phyloP scores from a whole-genome alignment of 2,888 invertebrate genomes.

The Plagodis pulveraria region DNA sequence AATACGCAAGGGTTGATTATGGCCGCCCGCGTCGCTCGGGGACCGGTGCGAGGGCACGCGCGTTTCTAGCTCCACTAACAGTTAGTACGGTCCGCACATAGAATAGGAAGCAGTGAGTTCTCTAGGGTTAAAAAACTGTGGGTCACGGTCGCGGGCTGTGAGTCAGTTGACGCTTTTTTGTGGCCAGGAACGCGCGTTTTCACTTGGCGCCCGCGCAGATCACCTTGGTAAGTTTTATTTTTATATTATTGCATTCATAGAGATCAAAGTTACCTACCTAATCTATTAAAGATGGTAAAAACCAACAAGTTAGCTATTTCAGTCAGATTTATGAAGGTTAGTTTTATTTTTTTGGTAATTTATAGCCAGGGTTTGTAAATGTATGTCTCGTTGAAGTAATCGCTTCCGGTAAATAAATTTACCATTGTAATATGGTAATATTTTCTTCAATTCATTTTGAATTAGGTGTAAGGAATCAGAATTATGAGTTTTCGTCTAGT shows the following conservation, averaged over 20 bases:
- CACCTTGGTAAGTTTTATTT: constrained; percentile 46
- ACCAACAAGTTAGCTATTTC: background rate
- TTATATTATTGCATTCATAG: constrained; percentile 20
- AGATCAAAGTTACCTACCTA: background rate
- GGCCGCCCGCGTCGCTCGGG: constrained; percentile 40
- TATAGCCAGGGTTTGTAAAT: no score
- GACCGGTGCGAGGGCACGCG: constrained; percentile 56
- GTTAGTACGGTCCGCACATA: constrained; percentile 5
- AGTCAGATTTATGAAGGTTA: background rate
- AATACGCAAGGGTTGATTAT: constrained; percentile 78
- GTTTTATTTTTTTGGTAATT: background rate
- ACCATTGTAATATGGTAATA: no score
- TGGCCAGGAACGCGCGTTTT: constrained; percentile 59
- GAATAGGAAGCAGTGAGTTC: constrained; percentile 12
- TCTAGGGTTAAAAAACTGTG: constrained; percentile 71
- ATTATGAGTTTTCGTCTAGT: no score
- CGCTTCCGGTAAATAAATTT: no score
- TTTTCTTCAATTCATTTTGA: no score
- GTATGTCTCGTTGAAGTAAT: no score
- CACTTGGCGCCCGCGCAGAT: constrained; percentile 56
- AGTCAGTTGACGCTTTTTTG: constrained; percentile 68
- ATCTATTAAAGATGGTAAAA: background rate
- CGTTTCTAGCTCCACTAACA: constrained; percentile 38
- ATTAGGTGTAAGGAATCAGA: no score
- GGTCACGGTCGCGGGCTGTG: constrained; percentile 59